phyloP scores from a whole-genome alignment of 2,113 vertebrate genomes.

The Eira barbara region DNA sequence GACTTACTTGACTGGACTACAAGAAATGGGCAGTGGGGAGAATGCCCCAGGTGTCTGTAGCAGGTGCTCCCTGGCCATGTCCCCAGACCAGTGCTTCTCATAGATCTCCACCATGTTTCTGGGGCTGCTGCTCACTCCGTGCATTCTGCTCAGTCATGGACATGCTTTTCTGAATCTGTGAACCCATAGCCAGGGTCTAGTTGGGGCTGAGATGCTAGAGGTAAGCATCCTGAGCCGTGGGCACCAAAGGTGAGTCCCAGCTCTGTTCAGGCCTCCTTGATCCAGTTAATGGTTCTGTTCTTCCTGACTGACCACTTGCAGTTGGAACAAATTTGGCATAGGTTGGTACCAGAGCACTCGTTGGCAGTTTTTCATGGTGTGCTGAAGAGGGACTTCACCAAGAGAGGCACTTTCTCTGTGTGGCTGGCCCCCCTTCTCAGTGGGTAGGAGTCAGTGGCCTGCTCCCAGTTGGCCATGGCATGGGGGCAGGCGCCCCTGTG shows the following conservation, averaged over 20 bases:
- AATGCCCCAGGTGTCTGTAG: neutral
- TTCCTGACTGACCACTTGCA: neutral
- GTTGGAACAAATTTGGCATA: neutral
- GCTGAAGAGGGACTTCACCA: neutral
- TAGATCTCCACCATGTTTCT: neutral
- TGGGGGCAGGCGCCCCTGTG: neutral
- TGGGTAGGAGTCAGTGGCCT: neutral
- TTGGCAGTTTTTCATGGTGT: neutral
- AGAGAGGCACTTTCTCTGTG: neutral
- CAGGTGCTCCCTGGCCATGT: neutral
- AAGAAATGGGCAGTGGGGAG: neutral
- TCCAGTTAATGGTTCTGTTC: neutral
- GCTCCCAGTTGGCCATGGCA: no score
- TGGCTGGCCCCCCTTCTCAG: neutral
- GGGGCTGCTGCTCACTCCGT: neutral
- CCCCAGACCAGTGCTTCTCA: neutral
- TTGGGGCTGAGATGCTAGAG: neutral
- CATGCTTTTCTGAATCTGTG: neutral
- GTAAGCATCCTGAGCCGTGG: accelerated
- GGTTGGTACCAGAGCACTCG: neutral
- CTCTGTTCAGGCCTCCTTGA: neutral
- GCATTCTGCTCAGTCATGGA: neutral
- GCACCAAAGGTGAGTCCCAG: neutral
- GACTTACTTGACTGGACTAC: neutral
- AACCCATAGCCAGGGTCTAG: neutral